Conservation (phyloP, 2,113 vertebrate species). For the Pterocles orientalis region DNA sequence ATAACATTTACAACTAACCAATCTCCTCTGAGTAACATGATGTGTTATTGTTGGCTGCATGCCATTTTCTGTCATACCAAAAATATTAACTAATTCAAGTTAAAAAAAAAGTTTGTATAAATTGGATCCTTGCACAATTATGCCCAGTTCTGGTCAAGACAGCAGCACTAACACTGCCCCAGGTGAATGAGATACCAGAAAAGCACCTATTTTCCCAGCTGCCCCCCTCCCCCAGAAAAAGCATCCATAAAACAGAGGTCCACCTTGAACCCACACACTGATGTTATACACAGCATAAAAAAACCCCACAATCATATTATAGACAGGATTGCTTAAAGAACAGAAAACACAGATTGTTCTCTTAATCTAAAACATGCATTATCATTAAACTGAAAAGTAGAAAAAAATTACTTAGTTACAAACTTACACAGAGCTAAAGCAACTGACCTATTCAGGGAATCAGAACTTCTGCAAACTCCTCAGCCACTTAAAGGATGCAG, state of each 20-base stretch:
- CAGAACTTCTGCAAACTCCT: background rate
- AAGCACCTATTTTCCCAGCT: background rate
- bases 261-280: background rate
- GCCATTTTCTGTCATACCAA: conserved; percentile 65
- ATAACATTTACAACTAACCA: conserved; percentile 69
- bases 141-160: conserved; percentile 17
- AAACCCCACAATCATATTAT: background rate
- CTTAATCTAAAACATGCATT: background rate
- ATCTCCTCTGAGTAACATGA: conserved; percentile 63
- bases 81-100: conserved; percentile 73
- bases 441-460: background rate
- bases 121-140: background rate
- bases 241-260: background rate
- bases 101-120: background rate
- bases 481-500: background rate
- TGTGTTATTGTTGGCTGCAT: conserved; percentile 70
- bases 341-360: background rate
- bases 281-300: background rate
- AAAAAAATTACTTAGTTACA: background rate
- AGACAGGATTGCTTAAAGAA: background rate
- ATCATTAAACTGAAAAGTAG: background rate
- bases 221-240: accelerated
- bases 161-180: background rate
- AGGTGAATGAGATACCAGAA: background rate
- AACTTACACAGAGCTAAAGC: background rate